Evolutionary conservation across 2,888 invertebrate species (phyloP), one percentile per base, ranked within the genome.

Genomic region (Ptychoptera albimana): DNA sequence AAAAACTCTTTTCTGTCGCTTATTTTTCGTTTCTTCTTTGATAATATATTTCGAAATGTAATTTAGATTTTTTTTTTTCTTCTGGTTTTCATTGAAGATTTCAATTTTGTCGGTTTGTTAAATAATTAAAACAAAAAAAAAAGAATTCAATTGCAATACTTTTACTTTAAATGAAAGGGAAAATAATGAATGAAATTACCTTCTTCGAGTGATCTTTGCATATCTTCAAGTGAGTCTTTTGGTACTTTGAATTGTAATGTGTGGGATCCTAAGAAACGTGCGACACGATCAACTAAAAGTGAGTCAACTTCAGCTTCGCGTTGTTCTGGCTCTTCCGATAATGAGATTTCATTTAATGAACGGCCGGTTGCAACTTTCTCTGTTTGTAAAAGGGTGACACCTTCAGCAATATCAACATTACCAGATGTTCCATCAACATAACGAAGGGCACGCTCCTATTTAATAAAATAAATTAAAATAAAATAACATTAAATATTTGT

Each of bases 161-260:
- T 36, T 36, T 36, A 13, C 36, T 29, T 11, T n/a, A 38, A 9
- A n/a, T 12, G 8, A 15, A 16, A 11, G 8, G n/a, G 8, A 30
- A 14, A 10, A 9, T 32, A 35, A 32, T 9, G 9, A 32, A 34
- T 46, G 50, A 50, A 59, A 60, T 74, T 72, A 84, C 85, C 84
- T 79, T 86, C 85, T 57, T 83, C 85, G 41, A 83, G 68, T n/a
- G 84, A 81, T 52, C 82, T 74, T 57, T 81, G 77, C 60, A 85
- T 72, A 54, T 81, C 80, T 52, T 78, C 72, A 52, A 82, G 75
- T 37, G 80, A 75, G 42, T 75, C 74, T 49, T 76, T 76, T 54
- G 86, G 85, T 54, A 87, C 72, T 63, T 84, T 84, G 55, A 87
- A 76, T 58, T 87, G 85, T 37, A 87, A 68, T 13, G 83, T 80